Evolutionary conservation across 2,888 invertebrate species (phyloP).

Genomic region (Agonopterix alstromeriana): DNA sequence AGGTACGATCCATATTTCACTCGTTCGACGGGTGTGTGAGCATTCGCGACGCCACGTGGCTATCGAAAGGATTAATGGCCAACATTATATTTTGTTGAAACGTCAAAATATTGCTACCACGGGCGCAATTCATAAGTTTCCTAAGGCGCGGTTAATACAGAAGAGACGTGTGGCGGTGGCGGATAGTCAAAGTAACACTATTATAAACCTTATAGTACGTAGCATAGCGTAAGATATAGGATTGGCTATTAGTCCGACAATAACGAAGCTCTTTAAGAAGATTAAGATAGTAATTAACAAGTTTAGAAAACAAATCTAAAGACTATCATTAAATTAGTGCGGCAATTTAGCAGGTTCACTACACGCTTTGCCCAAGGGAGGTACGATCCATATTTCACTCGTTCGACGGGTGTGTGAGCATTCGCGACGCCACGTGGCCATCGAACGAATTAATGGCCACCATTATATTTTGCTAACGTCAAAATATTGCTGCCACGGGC

Average conservation of each 20-base stretch:
- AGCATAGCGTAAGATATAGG: too few species aligned
- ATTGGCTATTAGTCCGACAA: not conserved
- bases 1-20: slow-evolving; percentile 38
- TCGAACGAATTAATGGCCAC: slow-evolving; percentile 47
- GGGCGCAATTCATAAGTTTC: not conserved
- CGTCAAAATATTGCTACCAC: slow-evolving; percentile 39
- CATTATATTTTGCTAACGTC: slow-evolving; percentile 51
- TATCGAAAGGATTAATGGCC: slow-evolving; percentile 49
- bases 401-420: slow-evolving; percentile 54
- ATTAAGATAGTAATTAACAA: too few species aligned
- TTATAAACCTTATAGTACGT: too few species aligned
- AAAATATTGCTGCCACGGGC: slow-evolving; percentile 31
- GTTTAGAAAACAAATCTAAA: too few species aligned
- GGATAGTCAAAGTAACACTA: too few species aligned
- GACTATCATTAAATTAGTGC: too few species aligned
- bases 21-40: slow-evolving; percentile 51
- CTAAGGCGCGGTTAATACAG: too few species aligned
- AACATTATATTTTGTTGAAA: slow-evolving; percentile 46
- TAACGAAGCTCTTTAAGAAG: too few species aligned
- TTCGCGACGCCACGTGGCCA: slow-evolving; percentile 49
- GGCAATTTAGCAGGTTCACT: too few species aligned
- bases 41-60: slow-evolving; percentile 51
- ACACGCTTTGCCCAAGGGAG: not conserved
- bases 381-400: slow-evolving; percentile 40
- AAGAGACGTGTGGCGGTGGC: too few species aligned